Base-by-base conservation (phyloP, 23 tunicate species). In the Ascidia mentula region DNA sequence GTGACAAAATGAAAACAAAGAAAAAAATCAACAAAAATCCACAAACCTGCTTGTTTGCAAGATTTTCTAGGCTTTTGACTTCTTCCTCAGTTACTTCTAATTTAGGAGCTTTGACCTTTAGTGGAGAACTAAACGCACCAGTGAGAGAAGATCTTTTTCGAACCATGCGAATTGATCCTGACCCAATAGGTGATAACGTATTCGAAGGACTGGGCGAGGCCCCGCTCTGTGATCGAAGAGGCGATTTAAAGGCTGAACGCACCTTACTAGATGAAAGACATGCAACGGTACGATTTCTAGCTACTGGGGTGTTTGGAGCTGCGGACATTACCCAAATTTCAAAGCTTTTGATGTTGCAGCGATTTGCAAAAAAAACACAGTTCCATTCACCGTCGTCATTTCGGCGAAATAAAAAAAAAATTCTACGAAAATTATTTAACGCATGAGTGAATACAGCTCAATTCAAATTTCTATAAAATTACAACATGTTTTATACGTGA, bases 221-320 rank as follows among this genome's bases (percentile, higher is more conserved):
- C 6, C 18, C 53, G 34, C 33, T 69, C 9, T 77, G 83, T 0
- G 86, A 77, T 32, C 90, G 79, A 17, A 72, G 45, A 32, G 97
- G 97, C 31, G 97, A 91, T 72, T 91, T 91, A 83, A 91, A 91
- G n/a, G 97, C 84, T 6, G 87, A 72, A 36, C 81, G 80, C n/a
- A 85, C 90, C 82, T 86, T 86, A 30, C 79, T 40, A 0, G 88
- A 70, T 33, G 82, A 90, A 36, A 88, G 37, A 4, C 81, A n/a
- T 3, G 89, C 85, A 15, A 86, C 32, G 72, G 86, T 75, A 31
- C 86, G 76, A 81, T 83, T 83, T 45, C 79, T 72, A 30, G 45
- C 73, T 42, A 84, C 61, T 5, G 92, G 92, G 60, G 86, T 81
- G 45, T 34, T 53, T 4, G 72, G 81, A 35, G 38, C 18, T 74